phyloP scores from a whole-genome alignment of 2,797 vertebrate genomes.

The Gambusia yucatana region DNA sequence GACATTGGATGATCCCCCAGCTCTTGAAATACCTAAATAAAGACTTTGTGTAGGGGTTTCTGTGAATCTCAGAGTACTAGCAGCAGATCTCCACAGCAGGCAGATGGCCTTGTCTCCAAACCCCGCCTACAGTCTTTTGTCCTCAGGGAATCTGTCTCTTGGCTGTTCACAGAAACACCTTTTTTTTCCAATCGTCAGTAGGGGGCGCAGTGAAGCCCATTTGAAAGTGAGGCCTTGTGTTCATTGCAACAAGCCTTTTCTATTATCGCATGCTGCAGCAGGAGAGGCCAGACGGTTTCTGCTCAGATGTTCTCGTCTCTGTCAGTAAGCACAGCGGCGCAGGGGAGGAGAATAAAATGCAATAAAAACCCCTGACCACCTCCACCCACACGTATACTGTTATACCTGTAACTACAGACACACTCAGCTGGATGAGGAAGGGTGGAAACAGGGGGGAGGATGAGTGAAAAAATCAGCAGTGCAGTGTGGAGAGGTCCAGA shows the following conservation, averaged over 20 bases:
- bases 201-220: conserved; percentile 59
- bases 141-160: conserved; percentile 76
- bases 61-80: not conserved
- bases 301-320: not conserved
- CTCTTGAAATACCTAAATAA: conserved; percentile 59
- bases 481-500: conserved; percentile 39
- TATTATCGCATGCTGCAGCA: conserved; percentile 9
- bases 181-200: conserved; percentile 39
- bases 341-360: conserved; percentile 33
- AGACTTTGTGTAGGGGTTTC: conserved; percentile 35
- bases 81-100: conserved; percentile 26
- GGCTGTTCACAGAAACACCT: conserved; percentile 62
- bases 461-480: conserved; percentile 55
- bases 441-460: conserved; percentile 11
- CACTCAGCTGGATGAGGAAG: conserved; percentile 18
- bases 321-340: not conserved
- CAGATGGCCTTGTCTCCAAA: conserved; percentile 76
- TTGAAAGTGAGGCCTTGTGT: conserved; percentile 31
- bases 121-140: conserved; percentile 81
- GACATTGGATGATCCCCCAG: conserved; percentile 29
- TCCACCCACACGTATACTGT: conserved; percentile 14
- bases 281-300: not conserved
- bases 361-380: conserved; percentile 12
- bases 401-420: not conserved
- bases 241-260: conserved; percentile 17